Percentiles rank a stretch among this genome's conserved stretches.
phyloP scores from a whole-genome alignment of 1,140 invertebrate genomes.

The Drosophila simulans region DNA sequence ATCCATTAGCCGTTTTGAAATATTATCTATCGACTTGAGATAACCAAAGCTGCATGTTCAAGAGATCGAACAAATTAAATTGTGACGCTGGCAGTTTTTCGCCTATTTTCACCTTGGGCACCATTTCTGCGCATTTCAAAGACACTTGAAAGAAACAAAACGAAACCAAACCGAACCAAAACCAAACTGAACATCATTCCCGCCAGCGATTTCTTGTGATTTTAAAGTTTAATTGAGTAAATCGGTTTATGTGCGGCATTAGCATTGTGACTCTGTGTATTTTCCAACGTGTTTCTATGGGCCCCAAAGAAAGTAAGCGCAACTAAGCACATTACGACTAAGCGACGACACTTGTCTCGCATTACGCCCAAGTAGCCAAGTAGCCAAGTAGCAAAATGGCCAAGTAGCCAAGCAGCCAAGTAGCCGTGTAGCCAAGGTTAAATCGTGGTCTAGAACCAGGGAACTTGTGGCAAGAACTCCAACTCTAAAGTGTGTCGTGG shows the following conservation, averaged over 20 bases:
- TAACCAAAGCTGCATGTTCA: constrained; percentile 59
- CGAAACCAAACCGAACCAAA: constrained; percentile 25
- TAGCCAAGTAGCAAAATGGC: not conserved
- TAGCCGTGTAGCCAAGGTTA: constrained; percentile 41
- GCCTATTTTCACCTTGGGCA: constrained; percentile 22
- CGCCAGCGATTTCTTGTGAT: constrained; percentile 48
- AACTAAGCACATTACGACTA: constrained; percentile 77
- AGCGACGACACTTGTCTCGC: constrained; percentile 69
- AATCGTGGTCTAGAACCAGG: constrained; percentile 65
- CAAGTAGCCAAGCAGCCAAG: constrained; percentile 2
- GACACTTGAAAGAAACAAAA: constrained; percentile 24
- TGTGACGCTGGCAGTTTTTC: constrained; percentile 56
- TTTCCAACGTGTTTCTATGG: constrained; percentile 10
- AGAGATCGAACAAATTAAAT: constrained; percentile 56
- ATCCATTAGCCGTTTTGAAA: constrained; percentile 24
- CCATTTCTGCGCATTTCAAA: constrained; percentile 1
- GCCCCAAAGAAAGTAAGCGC: constrained; percentile 76
- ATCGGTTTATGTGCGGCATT: constrained; percentile 78
- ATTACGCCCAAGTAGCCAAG: constrained; percentile 67
- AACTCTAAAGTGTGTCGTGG: constrained; percentile 68
- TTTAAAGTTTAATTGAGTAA: constrained; percentile 77
- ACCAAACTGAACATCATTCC: constrained; percentile 18
- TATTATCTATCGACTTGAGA: constrained; percentile 22
- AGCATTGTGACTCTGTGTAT: constrained; percentile 48
- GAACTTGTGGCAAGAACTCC: constrained; percentile 58